Conservation (phyloP, 2,888 invertebrate species). For the Patella pellucida region DNA sequence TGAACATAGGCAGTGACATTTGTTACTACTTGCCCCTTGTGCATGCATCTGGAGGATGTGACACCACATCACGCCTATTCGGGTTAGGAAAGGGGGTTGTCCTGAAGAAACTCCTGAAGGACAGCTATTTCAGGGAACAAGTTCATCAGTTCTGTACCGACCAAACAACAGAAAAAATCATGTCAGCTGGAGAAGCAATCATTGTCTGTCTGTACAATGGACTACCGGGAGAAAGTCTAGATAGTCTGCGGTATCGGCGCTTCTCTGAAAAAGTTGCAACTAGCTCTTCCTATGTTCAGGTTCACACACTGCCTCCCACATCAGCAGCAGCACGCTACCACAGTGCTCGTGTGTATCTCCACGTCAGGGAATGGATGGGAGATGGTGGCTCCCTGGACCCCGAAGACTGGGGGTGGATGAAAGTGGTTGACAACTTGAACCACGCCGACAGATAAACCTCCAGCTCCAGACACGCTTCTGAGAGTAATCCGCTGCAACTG, state of each 20-base stretch:
- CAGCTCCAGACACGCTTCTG: constrained; percentile 41
- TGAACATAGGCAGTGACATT: not conserved
- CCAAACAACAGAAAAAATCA: not conserved
- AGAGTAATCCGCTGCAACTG: constrained; percentile 41
- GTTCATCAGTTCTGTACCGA: not conserved
- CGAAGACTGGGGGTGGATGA: constrained; percentile 39
- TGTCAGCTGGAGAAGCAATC: not conserved
- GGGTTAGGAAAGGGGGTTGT: not conserved
- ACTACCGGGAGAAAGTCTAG: not conserved
- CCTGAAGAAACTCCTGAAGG: not conserved
- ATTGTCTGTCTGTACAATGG: not conserved
- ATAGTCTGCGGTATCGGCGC: not conserved
- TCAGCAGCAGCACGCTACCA: constrained; percentile 39
- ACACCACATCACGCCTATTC: not conserved
- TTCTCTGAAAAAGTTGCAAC: constrained; percentile 26
- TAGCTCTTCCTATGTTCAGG: constrained; percentile 24
- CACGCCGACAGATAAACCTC: too few relatives aligned
- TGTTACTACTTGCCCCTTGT: not conserved
- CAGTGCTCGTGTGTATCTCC: constrained; percentile 32
- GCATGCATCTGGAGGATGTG: not conserved
- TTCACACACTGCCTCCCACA: constrained; percentile 35
- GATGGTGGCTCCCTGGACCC: constrained; percentile 19
- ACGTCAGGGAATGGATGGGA: constrained; percentile 35
- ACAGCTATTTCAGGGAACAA: not conserved
- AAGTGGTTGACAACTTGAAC: constrained; percentile 15